Conservation (phyloP, 2,113 vertebrate species). For the Vulpes lagopus region DNA sequence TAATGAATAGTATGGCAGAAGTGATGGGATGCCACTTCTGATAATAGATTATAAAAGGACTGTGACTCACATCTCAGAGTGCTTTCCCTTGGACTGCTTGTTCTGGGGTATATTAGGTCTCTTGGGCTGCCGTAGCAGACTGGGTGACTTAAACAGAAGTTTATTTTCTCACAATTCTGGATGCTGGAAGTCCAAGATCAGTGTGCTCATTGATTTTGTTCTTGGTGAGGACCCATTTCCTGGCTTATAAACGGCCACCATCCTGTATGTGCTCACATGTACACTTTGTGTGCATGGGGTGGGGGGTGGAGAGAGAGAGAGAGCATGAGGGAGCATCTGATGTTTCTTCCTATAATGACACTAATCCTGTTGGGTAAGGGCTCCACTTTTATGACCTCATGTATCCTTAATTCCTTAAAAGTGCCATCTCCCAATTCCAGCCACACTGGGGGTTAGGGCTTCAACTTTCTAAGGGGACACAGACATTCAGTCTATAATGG, state of each 20-base stretch:
- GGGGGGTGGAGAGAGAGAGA: too few species aligned
- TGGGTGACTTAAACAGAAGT: constrained; percentile 3
- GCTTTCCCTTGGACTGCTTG: constrained; percentile 17
- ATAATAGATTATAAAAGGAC: constrained; percentile 30
- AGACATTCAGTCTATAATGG: not conserved
- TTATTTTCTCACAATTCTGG: constrained; percentile 2
- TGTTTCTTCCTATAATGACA: not conserved
- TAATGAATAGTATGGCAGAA: constrained; percentile 37
- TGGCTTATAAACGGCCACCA: not conserved
- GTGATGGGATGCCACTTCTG: not conserved
- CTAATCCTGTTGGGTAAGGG: constrained; percentile 2
- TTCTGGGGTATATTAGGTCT: not conserved
- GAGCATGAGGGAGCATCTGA: not conserved
- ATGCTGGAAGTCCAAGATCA: not conserved
- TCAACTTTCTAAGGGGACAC: not conserved
- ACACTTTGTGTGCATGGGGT: not conserved
- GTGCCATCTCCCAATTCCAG: not conserved
- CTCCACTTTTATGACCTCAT: not conserved
- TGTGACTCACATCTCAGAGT: not conserved
- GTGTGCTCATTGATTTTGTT: not conserved
- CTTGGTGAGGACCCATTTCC: not conserved
- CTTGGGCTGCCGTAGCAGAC: not conserved
- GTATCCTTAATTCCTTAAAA: constrained; percentile 10
- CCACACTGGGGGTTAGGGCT: not conserved
- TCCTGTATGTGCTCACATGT: not conserved